A percentile compares a stretch with the other conserved stretches of the same genome.
These are phyloP conservation scores for Elephantulus edwardii DNA, from an alignment of 2,113 vertebrate species.

Conservation along the genomic window DNA sequence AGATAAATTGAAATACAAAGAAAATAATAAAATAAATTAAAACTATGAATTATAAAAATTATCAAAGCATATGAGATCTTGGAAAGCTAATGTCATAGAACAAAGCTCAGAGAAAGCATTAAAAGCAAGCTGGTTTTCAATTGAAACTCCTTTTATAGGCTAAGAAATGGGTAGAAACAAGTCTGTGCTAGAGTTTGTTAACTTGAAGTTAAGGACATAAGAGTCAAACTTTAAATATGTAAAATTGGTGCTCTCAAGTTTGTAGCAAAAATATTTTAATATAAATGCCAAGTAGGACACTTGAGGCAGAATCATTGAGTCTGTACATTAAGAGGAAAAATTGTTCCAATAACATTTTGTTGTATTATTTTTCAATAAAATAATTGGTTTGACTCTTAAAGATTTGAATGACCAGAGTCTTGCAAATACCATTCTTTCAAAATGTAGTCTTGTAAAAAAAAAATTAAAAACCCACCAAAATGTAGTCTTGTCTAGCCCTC, in stretches of 20 bases:
- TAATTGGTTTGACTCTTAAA: neutral
- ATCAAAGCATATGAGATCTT: neutral
- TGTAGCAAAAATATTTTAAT: constrained; percentile 29
- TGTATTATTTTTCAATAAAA: constrained; percentile 28
- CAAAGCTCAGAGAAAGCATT: constrained; percentile 1
- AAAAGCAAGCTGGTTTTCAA: neutral
- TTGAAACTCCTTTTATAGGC: neutral
- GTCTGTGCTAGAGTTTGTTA: neutral
- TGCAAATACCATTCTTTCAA: constrained; percentile 36
- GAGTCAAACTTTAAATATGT: neutral
- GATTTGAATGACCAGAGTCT: neutral
- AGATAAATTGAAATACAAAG: neutral
- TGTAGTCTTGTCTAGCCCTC: too few relatives aligned
- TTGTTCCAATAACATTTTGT: neutral
- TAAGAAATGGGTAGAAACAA: neutral
- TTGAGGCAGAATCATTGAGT: constrained; percentile 27
- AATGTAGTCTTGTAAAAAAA: neutral
- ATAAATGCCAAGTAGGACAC: neutral
- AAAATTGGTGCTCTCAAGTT: neutral
- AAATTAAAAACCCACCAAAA: too few relatives aligned
- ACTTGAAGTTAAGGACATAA: neutral
- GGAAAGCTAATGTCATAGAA: neutral
- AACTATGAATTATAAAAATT: neutral
- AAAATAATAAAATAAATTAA: constrained; percentile 22
- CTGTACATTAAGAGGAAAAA: constrained; percentile 47